phyloP scores from a whole-genome alignment of 2,888 invertebrate genomes.

The Dorcus parallelipipedus region DNA sequence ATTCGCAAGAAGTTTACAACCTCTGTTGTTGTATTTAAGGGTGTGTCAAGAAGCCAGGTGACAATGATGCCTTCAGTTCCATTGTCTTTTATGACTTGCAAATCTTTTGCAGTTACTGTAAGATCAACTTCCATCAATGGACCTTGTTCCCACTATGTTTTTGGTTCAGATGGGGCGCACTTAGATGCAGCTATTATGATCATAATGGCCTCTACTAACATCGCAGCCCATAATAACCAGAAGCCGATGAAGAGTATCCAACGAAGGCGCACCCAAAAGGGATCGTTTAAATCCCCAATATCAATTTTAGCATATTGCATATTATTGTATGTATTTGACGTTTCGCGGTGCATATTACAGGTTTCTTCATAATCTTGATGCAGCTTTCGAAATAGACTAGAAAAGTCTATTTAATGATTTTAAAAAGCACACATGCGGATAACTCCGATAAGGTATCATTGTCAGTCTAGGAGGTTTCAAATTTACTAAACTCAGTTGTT shows the following conservation, averaged over 20 bases:
- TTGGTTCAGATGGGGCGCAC: slow-evolving; percentile 75
- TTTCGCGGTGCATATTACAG: too few species aligned
- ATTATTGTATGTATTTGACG: too few species aligned
- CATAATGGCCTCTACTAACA: slow-evolving; percentile 90
- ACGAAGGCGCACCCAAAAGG: slow-evolving; percentile 92
- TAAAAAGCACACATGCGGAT: too few species aligned
- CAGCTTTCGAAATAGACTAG: too few species aligned
- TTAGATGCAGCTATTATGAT: slow-evolving; percentile 89
- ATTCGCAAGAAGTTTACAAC: slow-evolving; percentile 49
- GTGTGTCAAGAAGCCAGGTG: slow-evolving; percentile 56
- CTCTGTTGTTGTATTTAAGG: slow-evolving; percentile 47
- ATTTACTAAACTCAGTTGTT: too few species aligned
- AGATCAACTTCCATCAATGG: slow-evolving; percentile 66
- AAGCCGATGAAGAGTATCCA: slow-evolving; percentile 85
- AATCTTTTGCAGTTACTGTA: slow-evolving; percentile 35
- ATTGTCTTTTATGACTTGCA: slow-evolving; percentile 42
- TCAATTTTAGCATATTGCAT: too few species aligned
- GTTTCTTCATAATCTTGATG: too few species aligned
- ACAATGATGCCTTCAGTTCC: slow-evolving; percentile 66
- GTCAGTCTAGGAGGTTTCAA: too few species aligned
- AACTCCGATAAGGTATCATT: too few species aligned
- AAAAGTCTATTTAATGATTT: too few species aligned
- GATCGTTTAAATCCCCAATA: slow-evolving; percentile 63
- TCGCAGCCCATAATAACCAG: slow-evolving; percentile 90
- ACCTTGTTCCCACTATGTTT: slow-evolving; percentile 82